Evolutionary conservation across 1,140 invertebrate species (phyloP).

Genomic region (Pseudomyrmex gracilis): DNA sequence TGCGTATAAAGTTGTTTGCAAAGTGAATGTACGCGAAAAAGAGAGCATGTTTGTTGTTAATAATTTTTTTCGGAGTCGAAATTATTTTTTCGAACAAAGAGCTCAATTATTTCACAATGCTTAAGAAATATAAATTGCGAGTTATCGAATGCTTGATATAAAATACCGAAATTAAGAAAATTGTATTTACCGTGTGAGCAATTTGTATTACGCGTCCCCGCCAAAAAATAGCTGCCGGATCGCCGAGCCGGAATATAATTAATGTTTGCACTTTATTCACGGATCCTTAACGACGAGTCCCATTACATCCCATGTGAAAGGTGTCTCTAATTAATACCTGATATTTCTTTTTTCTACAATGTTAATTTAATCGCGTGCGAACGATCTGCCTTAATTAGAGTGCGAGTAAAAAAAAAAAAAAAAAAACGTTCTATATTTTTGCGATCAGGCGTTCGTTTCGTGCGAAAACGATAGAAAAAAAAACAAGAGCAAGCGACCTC

Average conservation of each 20-base stretch:
- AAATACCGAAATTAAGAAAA: not conserved
- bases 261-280: slow-evolving; percentile 25
- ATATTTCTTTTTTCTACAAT: slow-evolving; percentile 40
- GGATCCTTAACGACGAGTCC: slow-evolving; percentile 31
- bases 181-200: not conserved
- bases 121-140: not conserved
- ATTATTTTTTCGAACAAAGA: too few relatives aligned
- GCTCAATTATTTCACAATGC: too few relatives aligned
- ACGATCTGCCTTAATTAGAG: slow-evolving; percentile 37
- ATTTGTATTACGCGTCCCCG: slow-evolving; percentile 15
- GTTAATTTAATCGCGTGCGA: slow-evolving; percentile 37
- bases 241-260: slow-evolving; percentile 38
- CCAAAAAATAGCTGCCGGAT: slow-evolving; percentile 8
- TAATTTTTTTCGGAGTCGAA: too few relatives aligned
- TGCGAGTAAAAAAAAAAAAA: too few relatives aligned
- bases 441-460: not conserved
- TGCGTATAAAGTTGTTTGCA: too few relatives aligned
- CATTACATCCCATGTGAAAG: slow-evolving; percentile 36
- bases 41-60: too few relatives aligned
- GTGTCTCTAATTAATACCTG: slow-evolving; percentile 54
- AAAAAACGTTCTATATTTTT: slow-evolving; percentile 28
- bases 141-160: not conserved
- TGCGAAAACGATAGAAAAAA: not conserved
- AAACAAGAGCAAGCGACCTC: too few relatives aligned
- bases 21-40: too few relatives aligned